Evolutionary conservation across 2,888 invertebrate genomes (phyloP).

Genomic region (Desoria tigrina): DNA sequence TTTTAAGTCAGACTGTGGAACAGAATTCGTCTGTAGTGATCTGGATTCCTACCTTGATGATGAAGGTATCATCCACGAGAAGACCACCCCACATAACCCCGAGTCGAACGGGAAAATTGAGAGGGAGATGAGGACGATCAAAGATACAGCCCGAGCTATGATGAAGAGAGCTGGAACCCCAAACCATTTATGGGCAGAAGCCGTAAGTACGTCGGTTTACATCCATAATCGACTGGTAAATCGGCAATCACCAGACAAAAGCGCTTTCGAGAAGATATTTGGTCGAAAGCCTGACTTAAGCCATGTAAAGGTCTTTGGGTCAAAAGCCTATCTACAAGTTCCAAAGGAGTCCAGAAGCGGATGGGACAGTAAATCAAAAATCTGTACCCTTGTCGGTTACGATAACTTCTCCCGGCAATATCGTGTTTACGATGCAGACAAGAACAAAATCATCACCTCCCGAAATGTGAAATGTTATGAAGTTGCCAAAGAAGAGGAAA

Average conservation of each 20-base stretch:
- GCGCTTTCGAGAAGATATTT: slow-evolving; percentile 56
- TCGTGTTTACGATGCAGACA: slow-evolving; percentile 41
- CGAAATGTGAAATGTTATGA: slow-evolving; percentile 51
- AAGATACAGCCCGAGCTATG: slow-evolving; percentile 54
- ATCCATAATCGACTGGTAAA: slow-evolving; percentile 55
- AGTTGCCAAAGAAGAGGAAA: neutral
- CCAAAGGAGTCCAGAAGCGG: slow-evolving; percentile 10
- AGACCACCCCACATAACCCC: slow-evolving; percentile 54
- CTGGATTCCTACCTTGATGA: slow-evolving; percentile 50
- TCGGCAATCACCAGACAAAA: slow-evolving; percentile 45
- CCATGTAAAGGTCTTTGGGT: slow-evolving; percentile 56
- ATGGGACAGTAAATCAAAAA: slow-evolving; percentile 11
- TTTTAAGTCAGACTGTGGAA: slow-evolving; percentile 28
- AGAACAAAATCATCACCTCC: slow-evolving; percentile 42
- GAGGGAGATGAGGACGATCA: slow-evolving; percentile 54
- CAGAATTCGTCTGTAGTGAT: slow-evolving; percentile 30
- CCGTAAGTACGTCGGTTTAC: slow-evolving; percentile 55
- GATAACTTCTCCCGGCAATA: slow-evolving; percentile 48
- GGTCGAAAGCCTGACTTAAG: slow-evolving; percentile 53
- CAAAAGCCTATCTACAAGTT: slow-evolving; percentile 21
- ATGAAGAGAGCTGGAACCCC: slow-evolving; percentile 53
- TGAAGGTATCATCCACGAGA: slow-evolving; percentile 54
- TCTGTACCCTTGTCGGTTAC: slow-evolving; percentile 44
- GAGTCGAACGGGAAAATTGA: slow-evolving; percentile 56
- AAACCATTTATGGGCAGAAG: slow-evolving; percentile 55